Evolutionary conservation across 2,113 vertebrate species (phyloP).

Genomic region (Alligator mississippiensis): DNA sequence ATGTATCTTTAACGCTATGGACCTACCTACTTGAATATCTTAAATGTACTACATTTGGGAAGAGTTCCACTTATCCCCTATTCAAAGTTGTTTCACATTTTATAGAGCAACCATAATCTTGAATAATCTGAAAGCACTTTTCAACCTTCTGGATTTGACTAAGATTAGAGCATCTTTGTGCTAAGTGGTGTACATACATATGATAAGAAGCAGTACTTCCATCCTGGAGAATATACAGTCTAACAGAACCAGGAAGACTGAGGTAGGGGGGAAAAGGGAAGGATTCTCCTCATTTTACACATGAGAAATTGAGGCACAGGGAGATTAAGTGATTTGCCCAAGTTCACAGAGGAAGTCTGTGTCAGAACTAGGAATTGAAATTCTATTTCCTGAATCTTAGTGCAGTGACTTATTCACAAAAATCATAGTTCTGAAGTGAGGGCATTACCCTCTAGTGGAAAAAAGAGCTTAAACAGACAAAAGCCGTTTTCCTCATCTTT

Average conservation of each 20-base stretch:
- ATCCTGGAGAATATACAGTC: not conserved
- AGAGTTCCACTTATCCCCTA: too few relatives aligned
- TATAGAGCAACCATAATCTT: too few relatives aligned
- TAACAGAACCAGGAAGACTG: not conserved
- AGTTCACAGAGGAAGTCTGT: not conserved
- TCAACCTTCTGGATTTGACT: not conserved
- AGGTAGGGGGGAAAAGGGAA: not conserved
- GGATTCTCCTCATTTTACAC: not conserved
- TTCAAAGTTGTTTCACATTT: too few relatives aligned
- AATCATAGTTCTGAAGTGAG: conserved; percentile 48
- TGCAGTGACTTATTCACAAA: not conserved
- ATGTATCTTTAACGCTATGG: too few relatives aligned
- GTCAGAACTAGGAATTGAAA: not conserved
- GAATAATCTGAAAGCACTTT: too few relatives aligned
- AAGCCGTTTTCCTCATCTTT: not conserved
- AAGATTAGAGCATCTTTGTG: not conserved
- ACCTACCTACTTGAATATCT: too few relatives aligned
- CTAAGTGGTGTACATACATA: not conserved
- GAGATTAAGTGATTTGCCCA: not conserved
- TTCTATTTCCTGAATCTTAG: not conserved
- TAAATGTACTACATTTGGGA: too few relatives aligned
- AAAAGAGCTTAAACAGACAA: conserved; percentile 57
- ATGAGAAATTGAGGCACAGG: not conserved
- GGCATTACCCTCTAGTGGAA: conserved; percentile 50
- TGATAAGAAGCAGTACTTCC: not conserved